These are phyloP conservation scores for Periparus ater DNA, from an alignment of 2,797 vertebrate species.

Conservation along the genomic window DNA sequence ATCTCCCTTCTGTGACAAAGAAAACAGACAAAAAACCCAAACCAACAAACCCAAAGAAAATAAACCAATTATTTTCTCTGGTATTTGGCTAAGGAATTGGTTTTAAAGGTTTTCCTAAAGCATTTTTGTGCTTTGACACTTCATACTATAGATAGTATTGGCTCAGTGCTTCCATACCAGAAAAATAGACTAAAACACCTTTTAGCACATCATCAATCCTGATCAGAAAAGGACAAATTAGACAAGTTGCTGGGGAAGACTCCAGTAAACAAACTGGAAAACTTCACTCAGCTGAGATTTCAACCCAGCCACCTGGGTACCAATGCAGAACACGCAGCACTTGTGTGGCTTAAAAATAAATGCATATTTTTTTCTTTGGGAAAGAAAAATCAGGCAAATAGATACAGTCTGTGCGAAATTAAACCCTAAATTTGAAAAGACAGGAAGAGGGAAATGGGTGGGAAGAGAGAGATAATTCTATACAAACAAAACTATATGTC, in stretches of 20 bases:
- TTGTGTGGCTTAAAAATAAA: slow-evolving; percentile 20
- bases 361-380: background rate
- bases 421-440: background rate
- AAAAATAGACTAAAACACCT: background rate
- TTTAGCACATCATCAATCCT: slow-evolving; percentile 51
- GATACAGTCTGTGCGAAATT: background rate
- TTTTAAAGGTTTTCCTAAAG: background rate
- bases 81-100: background rate
- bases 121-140: background rate
- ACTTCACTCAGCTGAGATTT: background rate
- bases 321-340: background rate
- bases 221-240: slow-evolving; percentile 27
- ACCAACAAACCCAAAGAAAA: background rate
- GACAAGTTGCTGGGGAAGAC: background rate
- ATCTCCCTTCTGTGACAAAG: background rate
- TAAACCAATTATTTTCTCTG: background rate
- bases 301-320: slow-evolving; percentile 4
- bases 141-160: background rate
- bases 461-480: slow-evolving; percentile 45
- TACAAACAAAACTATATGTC: slow-evolving; percentile 43
- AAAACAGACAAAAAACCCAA: background rate
- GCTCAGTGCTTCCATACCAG: background rate
- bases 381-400: background rate
- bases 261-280: slow-evolving; percentile 26
- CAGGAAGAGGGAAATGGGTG: background rate